These are phyloP conservation scores for Puffinus mauretanicus DNA, from an alignment of 2,113 vertebrate genomes.

Conservation along the genomic window DNA sequence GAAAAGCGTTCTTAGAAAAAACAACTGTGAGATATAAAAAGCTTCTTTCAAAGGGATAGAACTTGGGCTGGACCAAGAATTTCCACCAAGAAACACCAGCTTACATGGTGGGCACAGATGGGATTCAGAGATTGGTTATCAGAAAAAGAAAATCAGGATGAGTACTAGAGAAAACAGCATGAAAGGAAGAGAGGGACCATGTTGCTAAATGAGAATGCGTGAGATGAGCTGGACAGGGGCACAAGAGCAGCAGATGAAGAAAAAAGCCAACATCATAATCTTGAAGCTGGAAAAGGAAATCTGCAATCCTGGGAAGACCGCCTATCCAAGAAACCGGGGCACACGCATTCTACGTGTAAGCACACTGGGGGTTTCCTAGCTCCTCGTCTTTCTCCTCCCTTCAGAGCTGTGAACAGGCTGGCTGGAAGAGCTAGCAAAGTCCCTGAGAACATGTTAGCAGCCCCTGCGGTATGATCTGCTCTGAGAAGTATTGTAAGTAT, in stretches of 20 bases:
- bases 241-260: neutral
- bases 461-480: neutral
- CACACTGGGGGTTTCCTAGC: neutral
- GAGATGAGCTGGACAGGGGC: neutral
- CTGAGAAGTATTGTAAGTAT: neutral
- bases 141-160: neutral
- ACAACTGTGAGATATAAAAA: neutral
- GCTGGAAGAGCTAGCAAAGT: neutral
- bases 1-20: neutral
- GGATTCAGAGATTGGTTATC: neutral
- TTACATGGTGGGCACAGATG: neutral
- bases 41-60: neutral
- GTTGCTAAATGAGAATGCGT: rapidly evolving
- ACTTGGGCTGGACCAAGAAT: neutral
- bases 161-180: neutral
- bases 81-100: neutral
- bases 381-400: neutral
- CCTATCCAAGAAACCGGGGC: rapidly evolving
- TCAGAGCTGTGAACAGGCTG: neutral
- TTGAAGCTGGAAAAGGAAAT: neutral
- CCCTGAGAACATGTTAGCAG: neutral
- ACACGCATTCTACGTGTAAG: rapidly evolving
- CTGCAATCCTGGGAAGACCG: neutral
- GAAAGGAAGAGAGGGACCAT: neutral
- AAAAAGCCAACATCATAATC: neutral